Evolutionary conservation across 2,113 vertebrate genomes (phyloP), one percentile per base, ranked within the genome.

Genomic region (Steatornis caripensis): DNA sequence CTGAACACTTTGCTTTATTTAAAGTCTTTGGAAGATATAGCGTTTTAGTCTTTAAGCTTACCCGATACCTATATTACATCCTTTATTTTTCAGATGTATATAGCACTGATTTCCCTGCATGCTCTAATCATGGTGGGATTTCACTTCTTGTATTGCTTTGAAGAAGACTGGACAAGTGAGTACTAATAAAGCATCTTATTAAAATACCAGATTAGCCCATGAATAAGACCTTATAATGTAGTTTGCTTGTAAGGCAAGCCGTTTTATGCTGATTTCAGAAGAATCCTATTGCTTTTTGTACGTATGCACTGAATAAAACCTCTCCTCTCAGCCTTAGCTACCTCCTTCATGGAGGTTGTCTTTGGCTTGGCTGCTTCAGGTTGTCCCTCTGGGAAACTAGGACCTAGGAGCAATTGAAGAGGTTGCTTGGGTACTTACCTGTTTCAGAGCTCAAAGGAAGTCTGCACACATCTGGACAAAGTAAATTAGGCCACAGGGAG

Each of bases 81-180:
- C 57, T 86, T 95, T 98, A 43, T 95, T 48, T 98, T 98, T 76
- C 98, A 99, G 99, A 99, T 99, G 99, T 99, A 99, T 98, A 99
- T 99, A 97, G 98, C 99, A 87, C 98, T 99, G 97, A 99, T 99
- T 95, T 99, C 99, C 69, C 95, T 99, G 96, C 99, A 99, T 93
- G 98, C 99, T 43, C 98, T 99, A 62, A 74, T 99, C 95, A 98
- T 99, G 99, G 99, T 98, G 95, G 99, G 98, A 88, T 98, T 99
- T 96, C 99, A 99, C 95, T 99, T 99, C 95, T 97, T 99, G 90
- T 98, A 99, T 96, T 99, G 99, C 98, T 99, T 99, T 92, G 99
- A 99, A 97, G 98, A 99, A 96, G 99, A 99, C 95, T 99, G 99
- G 99, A 97, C 98, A 94, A 99, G 99, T 99, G 97, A 99, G 99